Percentiles rank a stretch among this genome's conserved stretches.
Evolutionary conservation across 2,888 invertebrate species (phyloP).

Genomic region (Ophion costatus): DNA sequence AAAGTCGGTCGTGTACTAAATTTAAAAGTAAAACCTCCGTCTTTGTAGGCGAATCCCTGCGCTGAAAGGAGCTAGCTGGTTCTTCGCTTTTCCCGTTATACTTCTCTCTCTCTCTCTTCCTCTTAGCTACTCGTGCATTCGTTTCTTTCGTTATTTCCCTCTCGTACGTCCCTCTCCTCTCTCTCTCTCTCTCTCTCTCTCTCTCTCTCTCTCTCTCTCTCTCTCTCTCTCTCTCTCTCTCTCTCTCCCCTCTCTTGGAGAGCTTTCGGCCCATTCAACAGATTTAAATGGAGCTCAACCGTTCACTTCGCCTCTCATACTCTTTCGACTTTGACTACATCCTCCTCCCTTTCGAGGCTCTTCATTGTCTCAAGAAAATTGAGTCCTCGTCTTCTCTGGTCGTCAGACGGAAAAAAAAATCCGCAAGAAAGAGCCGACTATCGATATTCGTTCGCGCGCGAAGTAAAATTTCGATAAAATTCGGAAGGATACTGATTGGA

Average conservation of each 20-base stretch:
- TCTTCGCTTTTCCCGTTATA: conserved; percentile 41
- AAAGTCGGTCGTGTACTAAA: conserved; percentile 79
- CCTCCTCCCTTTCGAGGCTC: conserved; percentile 43
- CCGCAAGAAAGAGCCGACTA: conserved; percentile 33
- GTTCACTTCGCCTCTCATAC: conserved; percentile 56
- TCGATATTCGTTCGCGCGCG: conserved; percentile 38
- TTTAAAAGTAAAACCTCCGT: conserved; percentile 81
- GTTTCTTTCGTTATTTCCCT: conserved; percentile 26
- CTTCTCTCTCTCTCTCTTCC: conserved; percentile 10
- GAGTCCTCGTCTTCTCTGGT: conserved; percentile 56
- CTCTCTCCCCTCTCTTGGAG: conserved; percentile 30
- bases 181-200: conserved; percentile 22
- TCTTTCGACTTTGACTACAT: conserved; percentile 51
- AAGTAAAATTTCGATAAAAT: conserved; percentile 27
- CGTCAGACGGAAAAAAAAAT: conserved; percentile 9
- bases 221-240: conserved; percentile 25
- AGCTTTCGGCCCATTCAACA: conserved; percentile 76
- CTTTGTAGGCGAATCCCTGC: conserved; percentile 80
- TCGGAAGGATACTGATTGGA: too few relatives aligned
- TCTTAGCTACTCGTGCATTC: conserved; percentile 21
- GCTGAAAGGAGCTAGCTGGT: conserved; percentile 77
- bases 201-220: conserved; percentile 26
- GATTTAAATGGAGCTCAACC: conserved; percentile 78
- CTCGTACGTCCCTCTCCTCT: conserved; percentile 15
- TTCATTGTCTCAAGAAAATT: conserved; percentile 69